Evolutionary conservation across 2,797 vertebrate species (phyloP), one percentile per base, ranked within the genome.

Genomic region (Lagorchestes hirsutus): DNA sequence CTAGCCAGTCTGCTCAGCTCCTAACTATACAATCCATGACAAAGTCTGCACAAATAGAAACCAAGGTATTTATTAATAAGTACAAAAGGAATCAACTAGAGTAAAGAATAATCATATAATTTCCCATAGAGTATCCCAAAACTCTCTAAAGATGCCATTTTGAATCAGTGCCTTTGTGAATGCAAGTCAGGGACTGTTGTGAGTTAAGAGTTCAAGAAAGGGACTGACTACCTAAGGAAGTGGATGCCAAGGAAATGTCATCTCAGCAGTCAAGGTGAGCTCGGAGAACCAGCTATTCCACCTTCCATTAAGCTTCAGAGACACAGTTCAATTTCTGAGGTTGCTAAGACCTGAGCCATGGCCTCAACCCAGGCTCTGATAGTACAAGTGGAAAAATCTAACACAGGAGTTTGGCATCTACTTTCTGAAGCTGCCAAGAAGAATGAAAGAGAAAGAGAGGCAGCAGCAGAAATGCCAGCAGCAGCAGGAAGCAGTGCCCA

Each of bases 381-480:
- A 92, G 4, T 50, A 54, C 52, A 55, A 29, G 40, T 55, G 90
- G 94, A 94, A 95, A 96, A 55, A 95, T 98, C 96, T 97, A 96
- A 96, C 96, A 90, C 93, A 96, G 96, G 91, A 46, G 54, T 94
- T 93, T 97, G 97, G 97, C 97, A 90, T 95, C 55, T 11, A 16
- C 55, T 91, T 93, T 93, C 40, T 31, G 31, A 96, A 97, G 96
- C 97, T 98, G 96, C 98, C 97, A 97, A 74, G 87, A 95, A 82
- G 92, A 97, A 97, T 93, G 97, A 91, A 97, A 97, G 96, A 58
- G 10, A 95, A 94, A 93, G 94, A 92, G 96, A 97, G 92, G 93
- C 95, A 97, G 74, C 56, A 56, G 91, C 59, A 90, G 57, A 95
- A 96, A 95, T 62, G 95, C 97, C 95, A 94, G 96, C 92, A 95